Evolutionary conservation across 2,888 invertebrate genomes (phyloP).

Genomic region (Electrophaes corylata): DNA sequence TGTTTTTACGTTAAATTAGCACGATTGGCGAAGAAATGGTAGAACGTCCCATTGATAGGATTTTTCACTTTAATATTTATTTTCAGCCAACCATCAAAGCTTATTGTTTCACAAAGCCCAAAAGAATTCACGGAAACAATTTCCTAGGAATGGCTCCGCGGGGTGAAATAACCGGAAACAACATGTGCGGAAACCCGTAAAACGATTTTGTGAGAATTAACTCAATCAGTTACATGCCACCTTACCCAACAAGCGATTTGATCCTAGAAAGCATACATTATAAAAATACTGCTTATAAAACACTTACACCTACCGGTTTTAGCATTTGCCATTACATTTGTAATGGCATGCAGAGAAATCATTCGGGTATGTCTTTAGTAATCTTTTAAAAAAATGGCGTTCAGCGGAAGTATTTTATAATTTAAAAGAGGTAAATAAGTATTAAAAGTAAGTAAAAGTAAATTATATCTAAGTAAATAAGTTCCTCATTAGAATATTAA

Average conservation of each 20-base stretch:
- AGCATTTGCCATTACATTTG: too few relatives aligned
- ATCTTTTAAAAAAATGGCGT: too few relatives aligned
- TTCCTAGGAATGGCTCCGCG: conserved; percentile 75
- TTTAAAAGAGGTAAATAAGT: too few relatives aligned
- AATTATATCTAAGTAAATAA: too few relatives aligned
- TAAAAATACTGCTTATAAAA: too few relatives aligned
- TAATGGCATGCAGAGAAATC: too few relatives aligned
- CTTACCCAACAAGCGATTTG: not conserved
- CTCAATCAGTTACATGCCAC: conserved; percentile 60
- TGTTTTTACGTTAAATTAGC: not conserved
- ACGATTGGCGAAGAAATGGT: not conserved
- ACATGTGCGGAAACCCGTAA: conserved; percentile 72
- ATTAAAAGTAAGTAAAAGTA: too few relatives aligned
- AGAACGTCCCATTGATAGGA: conserved; percentile 2
- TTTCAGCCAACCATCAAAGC: conserved; percentile 44
- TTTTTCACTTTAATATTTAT: conserved; percentile 24
- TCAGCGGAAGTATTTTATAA: too few relatives aligned
- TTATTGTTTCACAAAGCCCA: conserved; percentile 60
- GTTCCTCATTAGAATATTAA: too few relatives aligned
- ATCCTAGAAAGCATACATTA: too few relatives aligned
- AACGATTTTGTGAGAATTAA: conserved; percentile 79
- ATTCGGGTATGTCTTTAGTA: too few relatives aligned
- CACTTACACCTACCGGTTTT: too few relatives aligned
- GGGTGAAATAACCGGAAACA: conserved; percentile 79
- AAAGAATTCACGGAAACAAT: conserved; percentile 75